Base-by-base conservation (phyloP, 2,113 vertebrate genomes). In the Deroptyus accipitrinus region DNA sequence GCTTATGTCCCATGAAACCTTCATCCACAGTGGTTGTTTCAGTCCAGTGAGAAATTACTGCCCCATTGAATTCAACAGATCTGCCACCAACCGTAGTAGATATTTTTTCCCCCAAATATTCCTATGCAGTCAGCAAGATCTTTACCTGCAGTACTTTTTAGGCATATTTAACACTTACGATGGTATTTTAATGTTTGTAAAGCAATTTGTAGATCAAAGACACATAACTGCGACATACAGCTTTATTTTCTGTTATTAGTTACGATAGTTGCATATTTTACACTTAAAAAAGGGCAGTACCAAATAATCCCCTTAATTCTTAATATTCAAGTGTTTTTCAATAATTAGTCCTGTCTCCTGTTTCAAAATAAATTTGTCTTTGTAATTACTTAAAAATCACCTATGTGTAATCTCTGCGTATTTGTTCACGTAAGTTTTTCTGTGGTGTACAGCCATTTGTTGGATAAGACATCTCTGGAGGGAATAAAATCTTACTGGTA, bases 131-230 rank as follows among this genome's bases (percentile, higher is more conserved):
- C 19, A 59, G 27, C 31, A 35, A 49, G 61, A 39, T 25, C 23
- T 39, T 69, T 39, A 59, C 19, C 27, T 74, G n/a, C 27, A 39
- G 39, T 25, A 42, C 33, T 28, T 69, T 14, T 5, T 68, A 68
- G 8, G 10, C 3, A 0, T 27, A 31, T 33, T 51, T 67, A 41
- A 33, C 5, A 3, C 3, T 20, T 16, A 16, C 3, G 9, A 3
- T 70, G 28, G 23, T 41, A 3, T 7, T 67, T 57, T 57, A 39
- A 18, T n/a, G 14, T 52, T 81, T 52, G 30, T 52, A 41, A 42
- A 57, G 22, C 25, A 17, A 13, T 48, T 52, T 85, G 6, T 42
- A 19, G 6, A 6, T 41, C 30, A 23, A 48, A 63, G 14, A 27
- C 30, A 3, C 11, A 2, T 3, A 62, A 51, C 37, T 52, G 52